Evolutionary conservation across 2,113 vertebrate genomes (phyloP).

Genomic region (Dicaeum eximium): DNA sequence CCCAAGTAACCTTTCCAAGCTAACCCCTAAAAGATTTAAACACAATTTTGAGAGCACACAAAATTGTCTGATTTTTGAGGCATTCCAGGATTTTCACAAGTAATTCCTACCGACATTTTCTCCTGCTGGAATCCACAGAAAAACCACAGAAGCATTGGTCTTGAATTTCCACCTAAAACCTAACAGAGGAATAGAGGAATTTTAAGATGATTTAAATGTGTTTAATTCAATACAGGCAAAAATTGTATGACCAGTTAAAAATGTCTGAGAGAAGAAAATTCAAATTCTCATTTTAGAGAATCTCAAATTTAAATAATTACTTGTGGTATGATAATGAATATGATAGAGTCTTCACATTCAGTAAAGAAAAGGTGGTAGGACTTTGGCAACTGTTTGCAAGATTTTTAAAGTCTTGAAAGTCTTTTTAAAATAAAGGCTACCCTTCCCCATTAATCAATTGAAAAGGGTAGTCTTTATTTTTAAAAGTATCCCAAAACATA

Average conservation of each 20-base stretch:
- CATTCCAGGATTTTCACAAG: background rate
- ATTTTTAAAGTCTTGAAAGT: too few species aligned
- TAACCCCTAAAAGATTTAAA: background rate
- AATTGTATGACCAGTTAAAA: background rate
- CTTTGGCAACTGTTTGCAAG: background rate
- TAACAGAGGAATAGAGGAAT: background rate
- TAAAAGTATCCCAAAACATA: background rate
- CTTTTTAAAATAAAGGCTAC: too few species aligned
- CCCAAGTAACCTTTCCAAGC: background rate
- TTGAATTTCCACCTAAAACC: background rate
- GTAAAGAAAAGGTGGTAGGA: background rate
- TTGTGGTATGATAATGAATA: background rate
- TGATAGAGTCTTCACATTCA: background rate
- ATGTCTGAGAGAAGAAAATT: background rate
- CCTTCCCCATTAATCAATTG: too few species aligned
- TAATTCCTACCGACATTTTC: background rate
- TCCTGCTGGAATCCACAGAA: background rate
- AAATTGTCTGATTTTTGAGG: background rate
- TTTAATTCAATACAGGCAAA: background rate
- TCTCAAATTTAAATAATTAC: background rate
- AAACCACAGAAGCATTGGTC: background rate
- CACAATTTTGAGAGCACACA: background rate
- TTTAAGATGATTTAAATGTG: background rate
- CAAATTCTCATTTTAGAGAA: background rate
- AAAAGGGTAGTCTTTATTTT: background rate